Evolutionary conservation across 2,888 invertebrate genomes (phyloP).

Genomic region (Hipparchia sbordonii): DNA sequence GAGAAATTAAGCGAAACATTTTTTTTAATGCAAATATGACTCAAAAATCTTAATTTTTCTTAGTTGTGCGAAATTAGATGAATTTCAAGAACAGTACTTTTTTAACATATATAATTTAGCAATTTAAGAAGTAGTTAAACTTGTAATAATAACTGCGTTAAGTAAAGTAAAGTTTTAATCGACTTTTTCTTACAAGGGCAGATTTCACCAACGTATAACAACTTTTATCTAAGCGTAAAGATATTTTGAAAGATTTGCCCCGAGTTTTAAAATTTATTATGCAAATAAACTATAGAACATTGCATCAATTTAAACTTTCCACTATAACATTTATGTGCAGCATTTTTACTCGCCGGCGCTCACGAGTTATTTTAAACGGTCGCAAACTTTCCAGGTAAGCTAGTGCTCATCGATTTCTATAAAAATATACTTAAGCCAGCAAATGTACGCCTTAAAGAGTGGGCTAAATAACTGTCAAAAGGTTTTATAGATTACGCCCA

Average conservation of each 20-base stretch:
- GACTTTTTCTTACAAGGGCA: no score
- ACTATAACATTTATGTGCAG: slow-evolving; percentile 15
- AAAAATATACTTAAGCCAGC: slow-evolving; percentile 26
- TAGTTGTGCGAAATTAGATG: no score
- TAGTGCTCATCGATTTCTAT: slow-evolving; percentile 29
- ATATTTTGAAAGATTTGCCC: not conserved
- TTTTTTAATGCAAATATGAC: no score
- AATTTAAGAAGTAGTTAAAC: no score
- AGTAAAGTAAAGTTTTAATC: no score
- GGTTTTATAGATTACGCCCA: not conserved
- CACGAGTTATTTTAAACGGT: slow-evolving; percentile 13
- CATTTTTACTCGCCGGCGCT: slow-evolving; percentile 6
- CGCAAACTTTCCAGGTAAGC: slow-evolving; percentile 14
- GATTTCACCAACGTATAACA: no score
- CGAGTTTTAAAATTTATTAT: not conserved
- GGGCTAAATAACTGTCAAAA: not conserved
- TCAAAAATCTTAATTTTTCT: no score
- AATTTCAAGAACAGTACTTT: no score
- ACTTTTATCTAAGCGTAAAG: no score
- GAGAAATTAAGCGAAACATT: no score
- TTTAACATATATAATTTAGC: no score
- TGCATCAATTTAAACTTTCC: slow-evolving; percentile 9
- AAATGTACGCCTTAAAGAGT: not conserved
- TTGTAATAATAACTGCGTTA: no score
- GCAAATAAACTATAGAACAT: not conserved